Evolutionary conservation across 1,140 invertebrate genomes (phyloP).

Genomic region (Eumaeus atala): DNA sequence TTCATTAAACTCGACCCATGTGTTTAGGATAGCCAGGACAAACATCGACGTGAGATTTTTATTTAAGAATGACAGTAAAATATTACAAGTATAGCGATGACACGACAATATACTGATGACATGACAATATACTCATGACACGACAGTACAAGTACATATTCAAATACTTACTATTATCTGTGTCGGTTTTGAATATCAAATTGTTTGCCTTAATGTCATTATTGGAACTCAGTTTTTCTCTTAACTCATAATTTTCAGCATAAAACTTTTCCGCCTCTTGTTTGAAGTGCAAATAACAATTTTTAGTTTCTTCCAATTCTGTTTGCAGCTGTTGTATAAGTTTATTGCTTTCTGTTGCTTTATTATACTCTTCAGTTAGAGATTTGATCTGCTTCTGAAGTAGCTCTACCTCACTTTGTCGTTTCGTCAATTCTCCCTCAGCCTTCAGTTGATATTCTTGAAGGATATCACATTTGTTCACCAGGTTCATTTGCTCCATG

Average conservation of each 20-base stretch:
- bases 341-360: slow-evolving; percentile 34
- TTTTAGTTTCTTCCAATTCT: slow-evolving; percentile 33
- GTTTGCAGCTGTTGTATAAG: slow-evolving; percentile 33
- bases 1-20: too few species aligned
- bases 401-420: slow-evolving; percentile 34
- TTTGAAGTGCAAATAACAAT: slow-evolving; percentile 20
- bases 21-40: too few species aligned
- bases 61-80: not conserved
- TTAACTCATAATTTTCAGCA: slow-evolving; percentile 24
- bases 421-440: slow-evolving; percentile 31
- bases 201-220: slow-evolving; percentile 32
- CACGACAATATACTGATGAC: too few species aligned
- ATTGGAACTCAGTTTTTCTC: slow-evolving; percentile 25
- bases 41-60: too few species aligned
- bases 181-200: slow-evolving; percentile 34
- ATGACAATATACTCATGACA: too few species aligned
- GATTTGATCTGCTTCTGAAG: slow-evolving; percentile 31
- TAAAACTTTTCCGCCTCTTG: slow-evolving; percentile 28
- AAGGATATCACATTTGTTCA: slow-evolving; percentile 35
- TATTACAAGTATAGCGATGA: too few species aligned
- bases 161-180: slow-evolving; percentile 40
- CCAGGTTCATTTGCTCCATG: slow-evolving; percentile 30
- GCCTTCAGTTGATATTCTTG: slow-evolving; percentile 38
- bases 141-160: too few species aligned
- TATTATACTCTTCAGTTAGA: slow-evolving; percentile 12